These are phyloP conservation scores for pig (Sus scrofa) DNA, from an alignment of 2,113 vertebrate species.

Conservation along the genomic window DNA sequence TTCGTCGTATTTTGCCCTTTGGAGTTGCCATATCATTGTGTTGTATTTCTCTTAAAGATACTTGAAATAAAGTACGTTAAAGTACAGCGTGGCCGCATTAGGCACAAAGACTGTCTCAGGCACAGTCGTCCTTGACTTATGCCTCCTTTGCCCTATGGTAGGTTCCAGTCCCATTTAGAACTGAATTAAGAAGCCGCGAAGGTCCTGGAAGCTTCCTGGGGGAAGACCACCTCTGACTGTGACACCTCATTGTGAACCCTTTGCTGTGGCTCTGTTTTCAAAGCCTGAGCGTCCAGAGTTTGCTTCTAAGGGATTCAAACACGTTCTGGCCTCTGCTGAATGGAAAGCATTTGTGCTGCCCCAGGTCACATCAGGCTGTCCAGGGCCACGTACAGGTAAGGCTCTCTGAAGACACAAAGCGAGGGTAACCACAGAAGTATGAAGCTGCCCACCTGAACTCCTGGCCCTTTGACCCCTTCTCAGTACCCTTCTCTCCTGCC, in stretches of 20 bases:
- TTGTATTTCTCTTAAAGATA: conserved; percentile 21
- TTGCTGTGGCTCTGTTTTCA: not conserved
- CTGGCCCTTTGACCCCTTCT: too few species aligned
- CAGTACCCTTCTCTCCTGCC: too few species aligned
- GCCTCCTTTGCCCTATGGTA: not conserved
- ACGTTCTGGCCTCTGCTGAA: not conserved
- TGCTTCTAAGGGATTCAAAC: not conserved
- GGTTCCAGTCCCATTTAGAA: not conserved
- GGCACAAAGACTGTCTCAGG: not conserved
- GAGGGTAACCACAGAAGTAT: fast-evolving
- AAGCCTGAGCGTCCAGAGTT: not conserved
- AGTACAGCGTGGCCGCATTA: not conserved
- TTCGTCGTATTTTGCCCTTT: not conserved
- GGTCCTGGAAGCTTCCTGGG: too few species aligned
- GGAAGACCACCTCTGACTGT: fast-evolving
- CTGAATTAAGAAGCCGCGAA: not conserved
- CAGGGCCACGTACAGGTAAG: not conserved
- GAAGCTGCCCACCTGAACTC: not conserved
- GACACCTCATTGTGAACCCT: not conserved
- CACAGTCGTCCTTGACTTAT: not conserved
- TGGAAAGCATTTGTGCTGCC: not conserved
- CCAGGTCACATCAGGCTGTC: not conserved
- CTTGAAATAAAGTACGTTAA: conserved; percentile 40
- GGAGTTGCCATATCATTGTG: not conserved
- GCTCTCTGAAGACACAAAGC: not conserved